phyloP scores from a whole-genome alignment of 2,797 vertebrate genomes.

The Trichosurus vulpecula region DNA sequence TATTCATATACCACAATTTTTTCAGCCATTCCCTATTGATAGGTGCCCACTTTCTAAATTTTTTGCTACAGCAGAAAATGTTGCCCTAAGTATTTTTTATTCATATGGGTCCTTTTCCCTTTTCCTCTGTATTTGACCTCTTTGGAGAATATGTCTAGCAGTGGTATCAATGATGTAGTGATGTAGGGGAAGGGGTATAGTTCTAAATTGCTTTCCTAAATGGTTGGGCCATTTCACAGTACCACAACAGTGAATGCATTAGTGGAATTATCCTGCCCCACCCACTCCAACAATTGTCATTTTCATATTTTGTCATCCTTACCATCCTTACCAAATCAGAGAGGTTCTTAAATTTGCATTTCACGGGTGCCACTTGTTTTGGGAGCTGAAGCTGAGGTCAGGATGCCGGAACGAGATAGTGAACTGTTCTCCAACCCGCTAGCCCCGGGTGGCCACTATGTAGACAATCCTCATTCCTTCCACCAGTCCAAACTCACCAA shows the following conservation, averaged over 20 bases:
- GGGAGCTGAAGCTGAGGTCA: too few species aligned
- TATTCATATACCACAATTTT: rapidly evolving
- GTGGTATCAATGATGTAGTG: background rate
- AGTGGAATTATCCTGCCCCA: background rate
- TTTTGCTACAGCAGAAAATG: background rate
- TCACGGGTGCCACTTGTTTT: too few species aligned
- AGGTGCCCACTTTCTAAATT: background rate
- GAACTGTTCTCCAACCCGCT: too few species aligned
- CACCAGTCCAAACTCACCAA: too few species aligned
- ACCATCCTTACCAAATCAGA: background rate
- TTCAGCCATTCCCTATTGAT: background rate
- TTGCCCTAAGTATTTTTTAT: background rate
- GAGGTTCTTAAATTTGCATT: background rate
- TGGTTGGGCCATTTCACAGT: background rate
- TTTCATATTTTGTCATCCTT: background rate
- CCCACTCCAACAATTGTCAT: background rate
- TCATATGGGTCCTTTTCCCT: background rate
- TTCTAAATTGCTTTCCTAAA: background rate
- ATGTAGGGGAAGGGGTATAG: background rate
- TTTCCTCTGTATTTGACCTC: background rate
- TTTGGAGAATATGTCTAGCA: background rate
- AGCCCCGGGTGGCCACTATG: too few species aligned
- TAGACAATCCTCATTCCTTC: too few species aligned
- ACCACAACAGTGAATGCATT: background rate
- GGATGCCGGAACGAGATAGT: too few species aligned